Evolutionary conservation across 2,888 invertebrate genomes (phyloP), one percentile per base, ranked within the genome.

Genomic region (Epistrophella euchroma): DNA sequence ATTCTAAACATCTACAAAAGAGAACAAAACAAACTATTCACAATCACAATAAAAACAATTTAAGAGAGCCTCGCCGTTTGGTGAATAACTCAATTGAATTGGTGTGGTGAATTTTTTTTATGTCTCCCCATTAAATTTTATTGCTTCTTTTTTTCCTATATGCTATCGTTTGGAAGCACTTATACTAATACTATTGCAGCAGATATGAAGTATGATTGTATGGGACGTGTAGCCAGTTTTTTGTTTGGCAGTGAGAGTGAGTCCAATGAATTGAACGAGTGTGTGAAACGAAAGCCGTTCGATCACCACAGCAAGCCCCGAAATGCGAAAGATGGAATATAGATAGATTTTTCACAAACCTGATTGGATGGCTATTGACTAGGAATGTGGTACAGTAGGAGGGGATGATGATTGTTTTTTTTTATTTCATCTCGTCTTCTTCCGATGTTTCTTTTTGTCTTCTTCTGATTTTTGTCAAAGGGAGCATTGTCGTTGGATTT

Each of bases 361-460:
- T 91, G 91, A 91, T 91, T 91, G 91, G 91, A 91, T 91, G 91
- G 82, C 91, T 91, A 91, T 91, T 91, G 91, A 91, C 91, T 91
- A 77, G 87, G 83, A 84, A 88, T 85, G 83, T 85, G 88, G 86
- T 88, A 79, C 89, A 88, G 88, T 89, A 88, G 88, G 89, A 89
- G 89, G 86, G 81, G 84, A 79, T 88, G 77, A 76, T 77, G 82
- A 74, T 82, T 81, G 75, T 73, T 62, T 80, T n/a, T 32, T 75
- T 40, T 73, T 77, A n/a, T 32, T 50, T 43, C 68, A 47, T 82
- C 58, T 79, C 25, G 47, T 74, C 75, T 70, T 79, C 47, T 60
- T 71, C 47, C 19, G 50, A 35, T 79, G 56, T 79, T 81, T 73
- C 73, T 76, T 62, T 62, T 71, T 70, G 72, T 60, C 80, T 74